Conservation (phyloP, 2,113 vertebrate species). For the Lophotis ruficrista region DNA sequence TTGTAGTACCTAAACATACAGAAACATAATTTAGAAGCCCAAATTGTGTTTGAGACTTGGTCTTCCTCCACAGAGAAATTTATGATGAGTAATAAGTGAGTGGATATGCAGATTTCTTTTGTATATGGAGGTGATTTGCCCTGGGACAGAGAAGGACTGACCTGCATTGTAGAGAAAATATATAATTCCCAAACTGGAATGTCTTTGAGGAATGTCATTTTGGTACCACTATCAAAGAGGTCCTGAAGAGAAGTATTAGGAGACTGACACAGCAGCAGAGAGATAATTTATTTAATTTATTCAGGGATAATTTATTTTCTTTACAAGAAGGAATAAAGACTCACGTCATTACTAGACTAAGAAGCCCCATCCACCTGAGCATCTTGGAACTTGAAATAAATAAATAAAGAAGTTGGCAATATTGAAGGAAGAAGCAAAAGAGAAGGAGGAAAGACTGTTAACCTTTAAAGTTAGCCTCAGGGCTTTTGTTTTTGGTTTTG, state of each 20-base stretch:
- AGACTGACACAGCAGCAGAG: background rate
- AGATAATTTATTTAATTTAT: background rate
- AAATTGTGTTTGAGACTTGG: background rate
- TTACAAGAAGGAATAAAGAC: background rate
- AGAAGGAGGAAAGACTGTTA: background rate
- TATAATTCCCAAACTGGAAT: background rate
- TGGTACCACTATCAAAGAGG: background rate
- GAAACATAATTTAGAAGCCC: background rate
- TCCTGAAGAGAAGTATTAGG: background rate
- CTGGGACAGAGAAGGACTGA: background rate
- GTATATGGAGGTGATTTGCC: background rate
- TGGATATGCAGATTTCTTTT: background rate
- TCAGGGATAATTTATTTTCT: background rate
- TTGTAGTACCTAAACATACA: background rate
- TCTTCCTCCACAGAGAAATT: background rate
- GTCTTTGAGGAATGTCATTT: background rate
- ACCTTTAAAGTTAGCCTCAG: background rate
- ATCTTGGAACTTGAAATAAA: background rate
- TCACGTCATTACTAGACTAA: background rate
- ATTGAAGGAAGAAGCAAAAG: background rate
- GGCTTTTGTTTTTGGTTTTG: background rate
- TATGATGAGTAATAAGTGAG: background rate
- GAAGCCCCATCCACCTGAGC: background rate
- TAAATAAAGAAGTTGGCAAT: background rate
- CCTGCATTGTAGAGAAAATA: background rate